phyloP scores from a whole-genome alignment of 2,888 invertebrate genomes.

The Ochropacha duplaris region DNA sequence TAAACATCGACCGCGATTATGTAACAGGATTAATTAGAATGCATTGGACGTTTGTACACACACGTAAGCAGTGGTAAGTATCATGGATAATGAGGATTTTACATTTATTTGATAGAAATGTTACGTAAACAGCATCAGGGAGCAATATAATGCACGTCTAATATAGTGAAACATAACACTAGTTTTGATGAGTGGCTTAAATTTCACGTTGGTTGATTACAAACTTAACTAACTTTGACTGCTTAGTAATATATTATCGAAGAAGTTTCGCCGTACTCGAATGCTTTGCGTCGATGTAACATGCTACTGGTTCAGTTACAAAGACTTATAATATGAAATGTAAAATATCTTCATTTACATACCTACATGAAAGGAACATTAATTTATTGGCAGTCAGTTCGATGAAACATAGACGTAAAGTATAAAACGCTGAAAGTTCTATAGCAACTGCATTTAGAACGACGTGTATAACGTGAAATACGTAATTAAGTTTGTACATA shows the following conservation, averaged over 20 bases:
- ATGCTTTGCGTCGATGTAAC: conserved; percentile 1
- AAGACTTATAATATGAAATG: conserved; percentile 4
- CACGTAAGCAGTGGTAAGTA: conserved; percentile 7
- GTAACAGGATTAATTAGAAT: conserved; percentile 64
- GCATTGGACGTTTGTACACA: conserved; percentile 34
- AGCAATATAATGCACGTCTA: neutral
- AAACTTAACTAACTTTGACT: conserved; percentile 16
- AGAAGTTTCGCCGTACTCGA: conserved; percentile 32
- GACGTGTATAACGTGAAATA: neutral
- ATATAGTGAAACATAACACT: neutral
- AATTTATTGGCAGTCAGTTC: neutral
- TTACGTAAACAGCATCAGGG: neutral
- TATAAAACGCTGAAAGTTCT: neutral
- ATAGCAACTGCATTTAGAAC: neutral
- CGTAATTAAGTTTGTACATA: neutral
- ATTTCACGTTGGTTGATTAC: conserved; percentile 30
- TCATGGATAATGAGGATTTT: neutral
- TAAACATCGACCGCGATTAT: conserved; percentile 57
- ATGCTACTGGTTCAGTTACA: conserved; percentile 4
- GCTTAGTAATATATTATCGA: conserved; percentile 33
- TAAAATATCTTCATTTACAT: neutral
- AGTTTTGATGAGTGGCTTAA: conserved; percentile 17
- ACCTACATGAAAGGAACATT: neutral
- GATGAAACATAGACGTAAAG: neutral
- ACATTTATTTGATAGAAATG: neutral